Evolutionary conservation across 2,113 vertebrate genomes (phyloP), one percentile per base, ranked within the genome.

Genomic region (Pantherophis guttatus): DNA sequence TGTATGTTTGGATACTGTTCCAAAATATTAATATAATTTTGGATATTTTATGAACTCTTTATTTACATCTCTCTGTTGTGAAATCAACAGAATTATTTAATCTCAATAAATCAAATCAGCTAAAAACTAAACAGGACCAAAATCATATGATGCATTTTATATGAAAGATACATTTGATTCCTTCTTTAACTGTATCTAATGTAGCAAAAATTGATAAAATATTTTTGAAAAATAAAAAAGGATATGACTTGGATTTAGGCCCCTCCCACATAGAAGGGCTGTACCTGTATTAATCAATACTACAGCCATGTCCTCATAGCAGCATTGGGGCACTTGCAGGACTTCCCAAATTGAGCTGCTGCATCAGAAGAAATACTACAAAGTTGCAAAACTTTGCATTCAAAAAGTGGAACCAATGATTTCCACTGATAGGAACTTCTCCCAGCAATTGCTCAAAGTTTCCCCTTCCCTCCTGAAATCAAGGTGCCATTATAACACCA

Each of bases 1-100:
- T 96, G 58, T 58, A 91, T 93, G 90, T 93, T 95, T 97, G 90
- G 94, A 75, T 95, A 93, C 39, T 81, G 90, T 94, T 95, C 93
- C 90, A 93, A 92, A 93, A 91, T 39, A 23, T 93, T 90, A 85
- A 94, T 95, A 94, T 93, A 88, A 96, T 94, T 29, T 70, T 93
- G 85, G 0, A 90, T 86, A 29, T 95, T 94, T 89, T 86, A 13
- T 86, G 59, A 48, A 52, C 0, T 94, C 3, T 70, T 75, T 53
- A 21, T 93, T 89, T 55, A 85, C 91, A 55, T 21, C 9, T 39
- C 15, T 87, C 92, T 88, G 88, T 53, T 89, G 24, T 94, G 52
- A 23, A 96, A 92, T 3, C 23, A 86, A 87, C 8, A 94, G 57
- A n/a, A 89, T 10, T 94, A 90, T 90, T 94, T 81, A 86, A 54